phyloP scores from a whole-genome alignment of 2,113 vertebrate species.

The Cheilinus undulatus region DNA sequence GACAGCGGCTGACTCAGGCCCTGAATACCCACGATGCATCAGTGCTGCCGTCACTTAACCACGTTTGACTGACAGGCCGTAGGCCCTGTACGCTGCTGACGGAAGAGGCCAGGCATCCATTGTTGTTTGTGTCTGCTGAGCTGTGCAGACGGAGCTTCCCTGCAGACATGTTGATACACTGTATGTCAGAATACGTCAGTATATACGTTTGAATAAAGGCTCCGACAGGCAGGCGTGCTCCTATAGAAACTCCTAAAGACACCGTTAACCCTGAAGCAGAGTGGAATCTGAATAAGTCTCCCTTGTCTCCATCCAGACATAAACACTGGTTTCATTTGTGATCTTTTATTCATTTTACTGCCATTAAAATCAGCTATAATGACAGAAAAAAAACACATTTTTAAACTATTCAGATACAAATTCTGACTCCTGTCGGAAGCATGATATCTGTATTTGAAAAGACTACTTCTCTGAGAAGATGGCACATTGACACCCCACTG shows the following conservation, averaged over 20 bases:
- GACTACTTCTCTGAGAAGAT: too few species aligned
- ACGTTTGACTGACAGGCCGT: conserved; percentile 24
- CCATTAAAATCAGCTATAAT: too few species aligned
- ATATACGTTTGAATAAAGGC: not conserved
- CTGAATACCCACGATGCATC: conserved; percentile 41
- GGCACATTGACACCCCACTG: too few species aligned
- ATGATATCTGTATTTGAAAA: too few species aligned
- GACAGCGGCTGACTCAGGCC: conserved; percentile 31
- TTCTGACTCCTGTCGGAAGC: too few species aligned
- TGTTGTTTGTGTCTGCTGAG: conserved; percentile 16
- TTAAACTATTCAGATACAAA: too few species aligned
- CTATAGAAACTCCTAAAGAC: not conserved
- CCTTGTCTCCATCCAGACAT: too few species aligned
- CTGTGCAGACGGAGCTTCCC: not conserved
- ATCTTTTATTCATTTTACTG: too few species aligned
- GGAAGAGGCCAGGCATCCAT: not conserved
- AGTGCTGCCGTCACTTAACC: conserved; percentile 40
- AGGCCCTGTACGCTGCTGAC: conserved; percentile 5
- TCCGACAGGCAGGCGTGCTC: not conserved
- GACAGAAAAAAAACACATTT: too few species aligned
- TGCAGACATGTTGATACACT: not conserved
- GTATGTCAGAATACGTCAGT: not conserved
- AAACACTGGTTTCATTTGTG: too few species aligned
- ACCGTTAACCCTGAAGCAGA: not conserved
- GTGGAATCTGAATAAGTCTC: too few species aligned